Percentiles rank a stretch among this genome's conserved stretches.
Conservation (phyloP, 2,888 invertebrate genomes). For the Cheilosia impressa region DNA sequence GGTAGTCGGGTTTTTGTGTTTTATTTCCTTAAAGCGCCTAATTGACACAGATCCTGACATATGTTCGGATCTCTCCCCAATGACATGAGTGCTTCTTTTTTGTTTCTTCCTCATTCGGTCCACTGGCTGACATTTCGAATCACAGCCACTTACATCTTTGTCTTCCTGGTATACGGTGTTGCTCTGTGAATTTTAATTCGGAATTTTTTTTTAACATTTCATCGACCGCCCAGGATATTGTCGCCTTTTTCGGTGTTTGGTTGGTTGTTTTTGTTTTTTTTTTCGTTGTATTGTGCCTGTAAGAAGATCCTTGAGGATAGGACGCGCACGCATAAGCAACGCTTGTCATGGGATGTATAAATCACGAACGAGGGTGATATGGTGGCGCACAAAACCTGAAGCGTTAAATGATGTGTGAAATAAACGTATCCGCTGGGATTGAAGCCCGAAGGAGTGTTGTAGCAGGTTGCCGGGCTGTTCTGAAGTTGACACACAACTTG, state of each 20-base stretch:
- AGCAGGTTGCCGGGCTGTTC: constrained; percentile 21
- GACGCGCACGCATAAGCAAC: constrained; percentile 28
- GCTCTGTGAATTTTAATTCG: constrained; percentile 71
- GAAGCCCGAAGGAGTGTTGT: constrained; percentile 12
- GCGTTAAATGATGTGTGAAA: constrained; percentile 82
- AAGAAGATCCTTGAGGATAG: constrained; percentile 43
- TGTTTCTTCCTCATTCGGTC: constrained; percentile 35
- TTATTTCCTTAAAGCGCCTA: constrained; percentile 71
- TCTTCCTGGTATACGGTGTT: constrained; percentile 37
- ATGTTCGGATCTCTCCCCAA: constrained; percentile 68
- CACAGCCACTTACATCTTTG: constrained; percentile 61
- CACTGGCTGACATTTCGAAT: constrained; percentile 66
- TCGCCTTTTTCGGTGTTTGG: constrained; percentile 53
- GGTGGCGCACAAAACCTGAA: constrained; percentile 58
- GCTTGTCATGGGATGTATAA: constrained; percentile 67
- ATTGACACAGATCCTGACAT: constrained; percentile 76
- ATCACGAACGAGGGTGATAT: constrained; percentile 52
- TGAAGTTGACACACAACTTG: constrained; percentile 35
- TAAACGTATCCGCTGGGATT: constrained; percentile 80
- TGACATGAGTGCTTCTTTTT: constrained; percentile 53
- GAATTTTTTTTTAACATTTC: constrained; percentile 41
- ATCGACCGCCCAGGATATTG: constrained; percentile 74
- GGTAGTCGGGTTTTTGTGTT: constrained; percentile 50
- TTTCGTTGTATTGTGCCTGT: constrained; percentile 4
- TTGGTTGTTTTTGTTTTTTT: constrained; percentile 9